Base-by-base conservation (phyloP, 1,140 invertebrate species). In the Acromyrmex heyeri region DNA sequence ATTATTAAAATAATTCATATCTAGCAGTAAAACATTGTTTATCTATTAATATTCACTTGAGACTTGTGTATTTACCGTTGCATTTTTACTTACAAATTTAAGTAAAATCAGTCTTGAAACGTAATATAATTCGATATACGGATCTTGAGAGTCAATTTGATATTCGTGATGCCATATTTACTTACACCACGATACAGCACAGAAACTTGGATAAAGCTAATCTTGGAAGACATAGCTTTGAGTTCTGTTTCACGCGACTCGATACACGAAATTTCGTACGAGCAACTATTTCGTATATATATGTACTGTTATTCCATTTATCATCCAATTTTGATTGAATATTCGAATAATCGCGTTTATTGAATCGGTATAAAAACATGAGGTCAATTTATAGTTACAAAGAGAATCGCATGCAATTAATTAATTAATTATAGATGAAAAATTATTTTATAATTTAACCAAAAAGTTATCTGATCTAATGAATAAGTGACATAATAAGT, bases 171-270 rank as follows among this genome's bases (percentile, higher is more conserved):
- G 38, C 8, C 38, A 44, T 79, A 79, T 67, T 67, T 79, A 48
- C 27, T 67, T 67, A 48, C 38, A 55, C 8, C 21, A 24, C 21
- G 65, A 73, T 48, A 73, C 24, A 59, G 24, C 18, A 3, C 21
- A 48, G 69, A 27, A 73, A 75, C 38, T 73, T 44, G 55, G 79
- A 75, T 62, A 72, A 75, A 62, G 18, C 38, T 73, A 73, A 83
- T 83, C 38, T 62, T 75, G 38, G 72, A 57, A 61, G 65, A 30
- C 30, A 34, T 16, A 72, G 67, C 34, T 27, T 83, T 73, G 79
- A 75, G n/a, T 61, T 4, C 62, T 38, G 30, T 67, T 61, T 30
- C 53, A 59, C 34, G 21, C 18, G 48, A 72, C 16, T 73, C 55
- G n/a, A 72, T 81, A 70, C 30, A 27, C 34, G 62, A 72, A 24